phyloP scores from a whole-genome alignment of 2,888 invertebrate genomes.

The Polydrusus cervinus region DNA sequence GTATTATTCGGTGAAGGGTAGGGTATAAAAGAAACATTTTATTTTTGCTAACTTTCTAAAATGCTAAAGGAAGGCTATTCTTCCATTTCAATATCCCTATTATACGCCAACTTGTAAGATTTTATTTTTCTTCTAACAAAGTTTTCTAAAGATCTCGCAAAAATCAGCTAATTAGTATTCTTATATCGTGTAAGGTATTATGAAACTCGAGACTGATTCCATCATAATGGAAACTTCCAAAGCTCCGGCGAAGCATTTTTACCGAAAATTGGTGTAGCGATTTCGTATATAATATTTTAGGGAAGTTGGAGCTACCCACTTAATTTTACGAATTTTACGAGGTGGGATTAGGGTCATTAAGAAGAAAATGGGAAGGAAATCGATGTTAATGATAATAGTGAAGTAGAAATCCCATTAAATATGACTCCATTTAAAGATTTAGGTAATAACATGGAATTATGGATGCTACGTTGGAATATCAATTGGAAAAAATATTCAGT shows the following conservation, averaged over 20 bases:
- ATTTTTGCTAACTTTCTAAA: not conserved
- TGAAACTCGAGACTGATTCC: slow-evolving; percentile 58
- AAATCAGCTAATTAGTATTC: slow-evolving; percentile 60
- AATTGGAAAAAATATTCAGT: not conserved
- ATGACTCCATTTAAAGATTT: slow-evolving; percentile 1
- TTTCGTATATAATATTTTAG: slow-evolving; percentile 39
- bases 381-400: slow-evolving; percentile 24
- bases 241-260: slow-evolving; percentile 33
- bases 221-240: slow-evolving; percentile 51
- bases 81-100: slow-evolving; percentile 23
- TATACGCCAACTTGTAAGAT: slow-evolving; percentile 43
- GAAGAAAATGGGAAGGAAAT: slow-evolving; percentile 22
- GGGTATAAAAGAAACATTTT: not conserved
- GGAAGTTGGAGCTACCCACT: slow-evolving; percentile 32
- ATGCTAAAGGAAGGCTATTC: slow-evolving; percentile 4
- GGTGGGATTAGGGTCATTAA: slow-evolving; percentile 19
- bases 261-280: slow-evolving; percentile 37
- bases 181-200: slow-evolving; percentile 59
- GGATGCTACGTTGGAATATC: not conserved
- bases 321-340: slow-evolving; percentile 19
- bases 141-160: slow-evolving; percentile 43
- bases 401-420: slow-evolving; percentile 13
- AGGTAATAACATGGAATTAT: not conserved
- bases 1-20: not conserved
- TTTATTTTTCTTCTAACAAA: slow-evolving; percentile 36